Base-by-base conservation (phyloP, 2,113 vertebrate genomes). In the Hypomesus transpacificus region DNA sequence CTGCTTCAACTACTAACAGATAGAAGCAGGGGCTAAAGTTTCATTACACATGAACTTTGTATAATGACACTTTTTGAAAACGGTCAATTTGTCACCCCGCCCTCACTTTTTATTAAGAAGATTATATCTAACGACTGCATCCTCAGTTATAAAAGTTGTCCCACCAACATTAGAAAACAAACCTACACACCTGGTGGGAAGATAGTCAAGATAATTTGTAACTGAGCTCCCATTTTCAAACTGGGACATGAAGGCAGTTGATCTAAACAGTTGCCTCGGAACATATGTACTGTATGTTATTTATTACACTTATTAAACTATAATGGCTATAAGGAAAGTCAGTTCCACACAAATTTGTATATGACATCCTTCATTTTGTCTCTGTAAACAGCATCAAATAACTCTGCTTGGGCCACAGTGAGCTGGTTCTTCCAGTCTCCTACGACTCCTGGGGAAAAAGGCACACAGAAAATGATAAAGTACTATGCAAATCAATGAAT, bases 391-490 rank as follows among this genome's bases (percentile, higher is more conserved):
- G 76, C 57, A 64, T 92, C 85, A 80, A 92, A 91, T 58, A 50
- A 2, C 65, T 88, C 77, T 3, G 71, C 78, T 66, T 92, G 90
- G 50, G 75, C 83, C 3, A 50, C 63, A 0, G 82, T 90, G 0
- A 92, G 73, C 6, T 70, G 84, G 67, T 91, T 92, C 73, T 89
- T 91, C 85, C 91, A 93, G 61, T 92, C 90, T 60, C 90, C 90
- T 57, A 50, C 53, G 16, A 90, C 71, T 68, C 90, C 91, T 93
- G 76, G 39, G 39, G 67, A 78, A 86, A 20, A 84, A 20, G 71
- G 31, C 31, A 68, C n/a, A 75, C 31, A 56, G n/a, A 67, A n/a
- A 2, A 52, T 16, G 46, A 14, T 4, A 0, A 21, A 7, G 14
- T 18, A 21, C 4, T 66, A 57, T 39, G n/a, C n/a, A n/a, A n/a